Evolutionary conservation across 2,113 vertebrate species (phyloP).

Genomic region (Felis chaus): DNA sequence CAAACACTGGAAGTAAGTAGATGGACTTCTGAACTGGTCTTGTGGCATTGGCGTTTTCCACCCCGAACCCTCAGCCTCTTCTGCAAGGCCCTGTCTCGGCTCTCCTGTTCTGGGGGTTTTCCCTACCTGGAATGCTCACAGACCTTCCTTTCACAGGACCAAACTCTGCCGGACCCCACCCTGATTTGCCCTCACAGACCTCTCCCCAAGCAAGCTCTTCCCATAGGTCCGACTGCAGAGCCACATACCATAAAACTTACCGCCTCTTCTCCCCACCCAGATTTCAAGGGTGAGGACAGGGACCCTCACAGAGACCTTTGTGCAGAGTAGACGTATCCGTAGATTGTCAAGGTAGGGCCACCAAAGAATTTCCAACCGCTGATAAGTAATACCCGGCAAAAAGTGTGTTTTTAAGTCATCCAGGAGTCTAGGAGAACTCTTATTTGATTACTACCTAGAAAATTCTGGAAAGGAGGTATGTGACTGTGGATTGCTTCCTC

Average conservation of each 20-base stretch:
- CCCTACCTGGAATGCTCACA: not conserved
- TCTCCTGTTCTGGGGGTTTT: not conserved
- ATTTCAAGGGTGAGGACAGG: not conserved
- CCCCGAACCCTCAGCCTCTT: not conserved
- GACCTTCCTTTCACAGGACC: not conserved
- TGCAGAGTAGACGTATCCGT: not conserved
- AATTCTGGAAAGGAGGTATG: not conserved
- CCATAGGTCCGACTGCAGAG: not conserved
- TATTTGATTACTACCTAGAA: not conserved
- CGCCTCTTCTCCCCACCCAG: not conserved
- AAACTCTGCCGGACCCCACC: not conserved
- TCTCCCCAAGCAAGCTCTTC: not conserved
- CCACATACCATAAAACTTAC: not conserved
- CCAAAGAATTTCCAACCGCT: not conserved
- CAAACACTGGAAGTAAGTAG: not conserved
- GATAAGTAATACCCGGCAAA: not conserved
- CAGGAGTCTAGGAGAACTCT: not conserved
- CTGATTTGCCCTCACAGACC: not conserved
- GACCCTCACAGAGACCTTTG: not conserved
- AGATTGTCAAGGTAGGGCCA: not conserved
- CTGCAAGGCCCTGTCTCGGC: too few relatives aligned
- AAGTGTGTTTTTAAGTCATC: not conserved
- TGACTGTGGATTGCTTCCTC: not conserved
- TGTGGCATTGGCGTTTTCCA: rapidly evolving
- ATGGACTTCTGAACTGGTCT: not conserved